A percentile compares a stretch with the other conserved stretches of the same genome.
phyloP scores from a whole-genome alignment of 2,113 vertebrate genomes.

The Indicator maculatus region DNA sequence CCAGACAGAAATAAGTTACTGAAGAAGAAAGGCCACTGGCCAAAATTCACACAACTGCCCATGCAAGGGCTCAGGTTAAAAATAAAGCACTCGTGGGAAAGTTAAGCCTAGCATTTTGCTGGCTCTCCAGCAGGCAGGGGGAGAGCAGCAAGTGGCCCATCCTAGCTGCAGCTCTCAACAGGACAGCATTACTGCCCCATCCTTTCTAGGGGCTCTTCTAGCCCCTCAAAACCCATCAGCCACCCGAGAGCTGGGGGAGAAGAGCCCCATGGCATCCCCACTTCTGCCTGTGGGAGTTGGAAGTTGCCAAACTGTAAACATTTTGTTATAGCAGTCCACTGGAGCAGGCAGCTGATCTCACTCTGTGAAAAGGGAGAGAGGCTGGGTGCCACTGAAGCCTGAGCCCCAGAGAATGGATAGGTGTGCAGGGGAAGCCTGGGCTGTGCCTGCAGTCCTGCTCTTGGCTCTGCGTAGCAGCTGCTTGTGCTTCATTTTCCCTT shows the following conservation, averaged over 20 bases:
- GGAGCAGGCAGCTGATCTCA: neutral
- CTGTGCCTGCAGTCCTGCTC: neutral
- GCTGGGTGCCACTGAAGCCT: neutral
- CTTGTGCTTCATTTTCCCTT: slow-evolving; percentile 7
- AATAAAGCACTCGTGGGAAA: slow-evolving; percentile 61
- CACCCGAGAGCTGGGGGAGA: neutral
- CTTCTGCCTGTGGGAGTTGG: neutral
- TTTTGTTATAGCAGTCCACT: neutral
- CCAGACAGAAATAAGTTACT: slow-evolving; percentile 54
- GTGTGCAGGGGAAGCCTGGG: neutral
- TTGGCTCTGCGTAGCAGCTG: neutral
- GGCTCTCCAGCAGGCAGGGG: rapidly evolving
- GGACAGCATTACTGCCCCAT: neutral
- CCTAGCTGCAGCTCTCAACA: neutral
- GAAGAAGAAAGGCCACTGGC: slow-evolving; percentile 53
- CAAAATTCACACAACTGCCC: slow-evolving; percentile 62
- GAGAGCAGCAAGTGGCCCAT: neutral
- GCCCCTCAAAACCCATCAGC: neutral
- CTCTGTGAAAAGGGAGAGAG: neutral
- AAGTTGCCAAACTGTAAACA: slow-evolving; percentile 38
- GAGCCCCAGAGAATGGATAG: neutral
- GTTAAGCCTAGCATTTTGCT: neutral
- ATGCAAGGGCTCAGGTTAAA: slow-evolving; percentile 33
- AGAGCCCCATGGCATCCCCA: neutral
- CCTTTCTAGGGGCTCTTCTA: neutral